phyloP scores from a whole-genome alignment of 2,888 invertebrate genomes.

The Lymantria dispar region DNA sequence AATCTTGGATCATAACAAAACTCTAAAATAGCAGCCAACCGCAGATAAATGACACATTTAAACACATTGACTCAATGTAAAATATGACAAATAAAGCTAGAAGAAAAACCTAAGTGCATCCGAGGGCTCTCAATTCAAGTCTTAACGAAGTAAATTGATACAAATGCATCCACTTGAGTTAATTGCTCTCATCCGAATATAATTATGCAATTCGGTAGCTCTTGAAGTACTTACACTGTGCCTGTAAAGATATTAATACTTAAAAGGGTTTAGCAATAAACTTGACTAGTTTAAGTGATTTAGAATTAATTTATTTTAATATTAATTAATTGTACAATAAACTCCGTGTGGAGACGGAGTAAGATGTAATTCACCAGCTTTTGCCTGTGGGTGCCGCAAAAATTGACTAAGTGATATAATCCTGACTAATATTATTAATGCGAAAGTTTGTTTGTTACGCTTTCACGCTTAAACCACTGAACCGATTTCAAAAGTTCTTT shows the following conservation, averaged over 20 bases:
- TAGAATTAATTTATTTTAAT: too few species aligned
- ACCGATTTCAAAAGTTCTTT: too few species aligned
- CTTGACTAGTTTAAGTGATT: background rate
- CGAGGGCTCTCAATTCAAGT: slow-evolving; percentile 2
- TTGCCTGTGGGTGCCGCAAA: too few species aligned
- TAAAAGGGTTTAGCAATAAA: slow-evolving; percentile 14
- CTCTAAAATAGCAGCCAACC: background rate
- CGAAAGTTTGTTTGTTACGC: too few species aligned
- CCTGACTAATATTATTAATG: too few species aligned
- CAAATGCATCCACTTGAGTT: slow-evolving; percentile 23
- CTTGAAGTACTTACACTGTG: background rate
- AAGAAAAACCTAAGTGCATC: background rate
- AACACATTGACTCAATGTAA: slow-evolving; percentile 1
- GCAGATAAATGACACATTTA: background rate
- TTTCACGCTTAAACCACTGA: too few species aligned
- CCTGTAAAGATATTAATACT: slow-evolving; percentile 10
- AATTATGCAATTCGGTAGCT: background rate
- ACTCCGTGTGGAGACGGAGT: too few species aligned
- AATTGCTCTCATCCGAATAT: slow-evolving; percentile 17
- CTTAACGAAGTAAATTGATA: slow-evolving; percentile 19
- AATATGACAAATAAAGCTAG: slow-evolving; percentile 1
- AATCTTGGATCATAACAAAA: background rate
- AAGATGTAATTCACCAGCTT: too few species aligned
- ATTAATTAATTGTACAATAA: too few species aligned
- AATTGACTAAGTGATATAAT: too few species aligned